Conservation (phyloP, 2,113 vertebrate genomes). For the Hippolais icterina region DNA sequence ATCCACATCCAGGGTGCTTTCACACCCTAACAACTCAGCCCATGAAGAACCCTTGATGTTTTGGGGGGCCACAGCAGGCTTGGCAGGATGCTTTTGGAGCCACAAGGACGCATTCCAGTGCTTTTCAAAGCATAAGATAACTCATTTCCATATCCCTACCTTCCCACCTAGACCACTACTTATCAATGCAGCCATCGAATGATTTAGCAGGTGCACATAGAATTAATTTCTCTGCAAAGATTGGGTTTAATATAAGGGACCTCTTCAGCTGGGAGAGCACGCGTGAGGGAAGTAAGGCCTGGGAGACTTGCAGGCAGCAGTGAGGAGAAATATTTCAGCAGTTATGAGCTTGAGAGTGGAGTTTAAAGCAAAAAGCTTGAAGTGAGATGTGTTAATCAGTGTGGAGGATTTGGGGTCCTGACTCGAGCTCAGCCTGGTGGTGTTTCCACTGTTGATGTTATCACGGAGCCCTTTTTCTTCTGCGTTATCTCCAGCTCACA, state of each 20-base stretch:
- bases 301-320: not conserved
- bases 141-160: not conserved
- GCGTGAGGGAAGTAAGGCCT: not conserved
- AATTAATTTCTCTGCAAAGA: not conserved
- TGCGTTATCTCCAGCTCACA: not conserved
- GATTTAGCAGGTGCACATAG: not conserved
- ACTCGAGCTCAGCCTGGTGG: not conserved
- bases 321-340: not conserved
- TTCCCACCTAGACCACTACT: not conserved
- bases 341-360: not conserved
- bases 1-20: not conserved
- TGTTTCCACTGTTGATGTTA: not conserved
- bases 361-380: not conserved
- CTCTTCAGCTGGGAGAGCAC: not conserved
- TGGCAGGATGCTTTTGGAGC: not conserved
- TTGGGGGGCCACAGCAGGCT: not conserved
- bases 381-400: not conserved
- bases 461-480: not conserved
- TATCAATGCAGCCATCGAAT: not conserved
- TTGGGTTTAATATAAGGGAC: not conserved
- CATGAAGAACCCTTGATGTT: not conserved
- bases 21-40: not conserved
- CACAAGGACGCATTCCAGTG: rapidly evolving
- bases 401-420: not conserved
- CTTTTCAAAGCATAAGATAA: not conserved